These are phyloP conservation scores for Apamea crenata DNA, from an alignment of 2,888 invertebrate species.

Conservation along the genomic window DNA sequence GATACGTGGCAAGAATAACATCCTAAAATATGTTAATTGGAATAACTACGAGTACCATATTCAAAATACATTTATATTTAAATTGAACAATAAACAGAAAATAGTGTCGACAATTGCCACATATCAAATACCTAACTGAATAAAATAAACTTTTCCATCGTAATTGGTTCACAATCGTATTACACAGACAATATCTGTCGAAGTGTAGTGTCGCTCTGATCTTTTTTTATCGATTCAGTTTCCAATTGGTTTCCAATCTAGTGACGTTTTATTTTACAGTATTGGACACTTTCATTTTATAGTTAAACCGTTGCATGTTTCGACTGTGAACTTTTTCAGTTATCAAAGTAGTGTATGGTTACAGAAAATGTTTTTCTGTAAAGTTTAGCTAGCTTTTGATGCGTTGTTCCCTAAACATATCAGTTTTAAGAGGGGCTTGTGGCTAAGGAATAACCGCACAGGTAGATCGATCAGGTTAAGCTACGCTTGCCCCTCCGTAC, in stretches of 20 bases:
- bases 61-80: no score
- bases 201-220: neutral
- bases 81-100: neutral
- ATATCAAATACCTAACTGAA: neutral
- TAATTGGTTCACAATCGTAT: conserved; percentile 33
- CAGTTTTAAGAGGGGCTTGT: neutral
- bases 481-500: no score
- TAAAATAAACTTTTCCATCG: conserved; percentile 9
- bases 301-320: conserved; percentile 5
- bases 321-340: neutral
- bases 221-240: conserved; percentile 48
- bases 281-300: conserved; percentile 32
- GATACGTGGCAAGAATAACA: no score
- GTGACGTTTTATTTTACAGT: conserved; percentile 37
- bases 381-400: neutral
- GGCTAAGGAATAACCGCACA: no score
- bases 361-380: no score
- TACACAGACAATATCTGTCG: conserved; percentile 37
- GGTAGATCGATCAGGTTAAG: no score
- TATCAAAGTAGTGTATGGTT: neutral
- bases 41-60: neutral
- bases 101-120: neutral
- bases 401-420: neutral
- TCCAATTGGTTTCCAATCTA: conserved; percentile 56
- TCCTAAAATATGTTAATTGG: neutral